Evolutionary conservation across 2,888 invertebrate species (phyloP).

Genomic region (Bombylius major): DNA sequence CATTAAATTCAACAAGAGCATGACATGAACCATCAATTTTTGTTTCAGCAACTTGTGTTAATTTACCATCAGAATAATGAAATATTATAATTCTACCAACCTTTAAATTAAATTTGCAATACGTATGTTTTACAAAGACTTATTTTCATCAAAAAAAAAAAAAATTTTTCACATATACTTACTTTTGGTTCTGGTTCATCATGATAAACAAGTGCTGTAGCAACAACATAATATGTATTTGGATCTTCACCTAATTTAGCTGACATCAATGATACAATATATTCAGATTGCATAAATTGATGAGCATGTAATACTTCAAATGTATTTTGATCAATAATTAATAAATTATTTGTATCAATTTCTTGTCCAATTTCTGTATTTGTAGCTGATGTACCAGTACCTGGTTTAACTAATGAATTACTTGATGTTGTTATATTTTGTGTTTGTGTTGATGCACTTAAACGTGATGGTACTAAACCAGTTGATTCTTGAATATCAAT

Average conservation of each 20-base stretch:
- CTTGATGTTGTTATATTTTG: constrained; percentile 48
- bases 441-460: constrained; percentile 69
- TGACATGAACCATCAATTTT: constrained; percentile 95
- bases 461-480: constrained; percentile 51
- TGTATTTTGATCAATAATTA: constrained; percentile 91
- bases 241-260: constrained; percentile 84
- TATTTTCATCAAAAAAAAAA: neutral
- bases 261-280: constrained; percentile 80
- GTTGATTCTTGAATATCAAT: constrained; percentile 73
- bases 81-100: constrained; percentile 72
- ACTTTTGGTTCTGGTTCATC: constrained; percentile 92
- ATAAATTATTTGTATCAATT: constrained; percentile 77
- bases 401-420: constrained; percentile 39
- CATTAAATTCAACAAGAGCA: constrained; percentile 86
- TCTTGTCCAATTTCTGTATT: constrained; percentile 55
- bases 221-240: constrained; percentile 84
- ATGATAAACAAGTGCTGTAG: constrained; percentile 86
- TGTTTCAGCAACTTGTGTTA: constrained; percentile 80
- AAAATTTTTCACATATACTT: neutral
- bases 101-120: constrained; percentile 1
- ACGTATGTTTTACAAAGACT: too few relatives aligned
- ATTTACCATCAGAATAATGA: constrained; percentile 77
- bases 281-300: constrained; percentile 82
- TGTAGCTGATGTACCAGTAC: constrained; percentile 33
- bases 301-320: constrained; percentile 95